Conservation (phyloP, 1,140 invertebrate species). For the Meloidogyne hapla region DNA sequence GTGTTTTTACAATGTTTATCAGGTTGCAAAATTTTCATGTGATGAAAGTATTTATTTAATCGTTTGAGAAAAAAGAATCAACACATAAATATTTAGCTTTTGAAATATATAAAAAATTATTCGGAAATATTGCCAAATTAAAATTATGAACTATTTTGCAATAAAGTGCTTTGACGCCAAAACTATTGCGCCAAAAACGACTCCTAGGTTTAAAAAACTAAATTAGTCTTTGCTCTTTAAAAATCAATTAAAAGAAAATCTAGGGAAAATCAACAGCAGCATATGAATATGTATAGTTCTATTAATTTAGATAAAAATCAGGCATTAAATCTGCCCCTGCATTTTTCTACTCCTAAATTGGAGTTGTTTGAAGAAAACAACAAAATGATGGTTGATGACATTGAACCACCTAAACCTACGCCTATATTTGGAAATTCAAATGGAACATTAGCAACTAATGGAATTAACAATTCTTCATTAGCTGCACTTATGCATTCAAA, state of each 20-base stretch:
- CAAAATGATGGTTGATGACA: not conserved
- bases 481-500: not conserved
- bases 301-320: not conserved
- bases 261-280: not conserved
- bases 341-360: not conserved
- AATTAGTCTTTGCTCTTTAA: slow-evolving; percentile 6
- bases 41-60: too few relatives aligned
- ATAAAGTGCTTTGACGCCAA: too few relatives aligned
- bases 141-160: too few relatives aligned
- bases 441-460: not conserved
- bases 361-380: not conserved
- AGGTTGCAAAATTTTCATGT: too few relatives aligned
- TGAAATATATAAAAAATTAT: too few relatives aligned
- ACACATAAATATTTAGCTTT: too few relatives aligned
- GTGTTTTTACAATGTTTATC: too few relatives aligned
- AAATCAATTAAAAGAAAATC: not conserved
- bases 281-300: not conserved
- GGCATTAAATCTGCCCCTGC: not conserved
- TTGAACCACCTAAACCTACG: slow-evolving; percentile 1
- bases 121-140: too few relatives aligned
- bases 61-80: too few relatives aligned
- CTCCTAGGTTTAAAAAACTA: not conserved
- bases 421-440: not conserved
- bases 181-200: too few relatives aligned
- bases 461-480: not conserved